A percentile compares a stretch with the other conserved stretches of the same genome.
Conservation (phyloP, 2,797 vertebrate genomes). For the Anguilla pacifica region DNA sequence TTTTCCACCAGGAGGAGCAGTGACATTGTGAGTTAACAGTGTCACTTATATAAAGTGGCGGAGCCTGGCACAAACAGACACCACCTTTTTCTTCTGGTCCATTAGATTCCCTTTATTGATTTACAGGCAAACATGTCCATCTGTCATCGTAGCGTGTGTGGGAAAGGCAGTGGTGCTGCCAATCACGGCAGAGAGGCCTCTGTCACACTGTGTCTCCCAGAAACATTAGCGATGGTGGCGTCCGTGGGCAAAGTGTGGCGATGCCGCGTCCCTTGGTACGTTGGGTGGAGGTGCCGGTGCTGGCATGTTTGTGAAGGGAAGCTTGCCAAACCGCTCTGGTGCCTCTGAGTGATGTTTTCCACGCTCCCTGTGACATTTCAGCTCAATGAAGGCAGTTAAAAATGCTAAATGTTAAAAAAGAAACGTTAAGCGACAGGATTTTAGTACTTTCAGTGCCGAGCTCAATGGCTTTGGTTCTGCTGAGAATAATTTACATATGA, state of each 20-base stretch:
- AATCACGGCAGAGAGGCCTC: background rate
- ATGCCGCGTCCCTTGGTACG: background rate
- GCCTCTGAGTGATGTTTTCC: constrained; percentile 49
- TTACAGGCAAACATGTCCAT: constrained; percentile 58
- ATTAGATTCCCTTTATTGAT: constrained; percentile 47
- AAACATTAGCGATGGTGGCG: background rate
- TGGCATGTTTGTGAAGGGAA: background rate
- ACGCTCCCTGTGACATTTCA: constrained; percentile 40
- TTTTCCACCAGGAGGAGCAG: background rate
- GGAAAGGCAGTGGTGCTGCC: background rate
- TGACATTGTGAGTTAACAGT: background rate
- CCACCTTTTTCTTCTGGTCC: background rate
- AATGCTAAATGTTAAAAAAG: constrained; percentile 19
- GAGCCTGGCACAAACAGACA: background rate
- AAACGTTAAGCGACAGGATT: constrained; percentile 44
- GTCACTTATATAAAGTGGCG: background rate
- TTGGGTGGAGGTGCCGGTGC: too few species aligned
- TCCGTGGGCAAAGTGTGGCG: background rate
- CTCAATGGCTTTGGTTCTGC: constrained; percentile 48
- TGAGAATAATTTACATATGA: constrained; percentile 59
- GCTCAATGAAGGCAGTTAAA: constrained; percentile 43
- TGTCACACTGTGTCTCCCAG: background rate
- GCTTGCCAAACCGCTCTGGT: constrained; percentile 29
- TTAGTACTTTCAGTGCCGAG: constrained; percentile 52
- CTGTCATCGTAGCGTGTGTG: constrained; percentile 44